Evolutionary conservation across 1,140 invertebrate species (phyloP), one percentile per base, ranked within the genome.

Genomic region (Drosophila kohkoa): DNA sequence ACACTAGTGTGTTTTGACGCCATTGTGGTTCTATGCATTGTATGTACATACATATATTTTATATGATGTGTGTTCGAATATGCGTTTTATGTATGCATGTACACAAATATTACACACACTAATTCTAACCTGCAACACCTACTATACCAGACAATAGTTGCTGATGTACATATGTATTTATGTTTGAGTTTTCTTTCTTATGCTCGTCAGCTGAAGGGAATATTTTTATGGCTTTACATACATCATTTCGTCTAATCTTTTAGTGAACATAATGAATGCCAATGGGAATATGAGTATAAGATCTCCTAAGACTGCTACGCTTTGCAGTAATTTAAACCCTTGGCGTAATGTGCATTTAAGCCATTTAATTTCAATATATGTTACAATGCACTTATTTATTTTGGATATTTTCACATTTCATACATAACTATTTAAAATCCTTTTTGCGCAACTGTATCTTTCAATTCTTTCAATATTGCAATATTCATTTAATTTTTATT

Each of bases 211-310:
- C 7, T 41, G 13, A 5, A 43, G 41, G n/a, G 3, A 43, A 43
- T 43, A 25, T 25, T 25, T 25, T 4, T 43, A n/a, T 43, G n/a
- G 11, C 28, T 41, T 41, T 13, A 8, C 1, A 54, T 28, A 49
- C 11, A 30, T 46, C 6, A 32, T 67, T 54, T 30, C 11, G 57
- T 51, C 57, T 85, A 85, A 82, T 82, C 80, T 69, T 75, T 68
- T 81, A 86, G 78, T 55, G 65, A 28, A 62, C 68, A 86, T 81
- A 77, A 66, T 5, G 66, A 67, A 60, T 35, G 28, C 82, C 77
- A 30, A 51, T 54, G 82, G 82, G 78, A 85, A 66, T 81, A 60
- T 1, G 8, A 38, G 35, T 32, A 32, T 16, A 69, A 71, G 69
- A 52, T 74, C 70, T 62, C 62, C 63, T 72, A 86, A 81, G 76